Conservation (phyloP, 92 coral and sea anemone species). For the Zoanthus solanderi region DNA sequence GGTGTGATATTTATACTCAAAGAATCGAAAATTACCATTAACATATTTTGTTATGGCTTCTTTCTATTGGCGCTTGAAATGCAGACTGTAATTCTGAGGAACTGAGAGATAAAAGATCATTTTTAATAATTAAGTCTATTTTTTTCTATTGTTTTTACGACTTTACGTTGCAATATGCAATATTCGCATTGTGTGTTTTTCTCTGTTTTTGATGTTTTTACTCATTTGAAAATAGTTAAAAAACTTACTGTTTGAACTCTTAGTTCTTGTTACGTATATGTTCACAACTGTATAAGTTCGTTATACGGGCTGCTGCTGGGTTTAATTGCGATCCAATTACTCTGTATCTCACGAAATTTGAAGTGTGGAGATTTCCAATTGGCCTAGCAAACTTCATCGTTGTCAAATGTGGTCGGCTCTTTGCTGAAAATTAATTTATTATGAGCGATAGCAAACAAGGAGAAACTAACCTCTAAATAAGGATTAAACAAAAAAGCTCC, state of each 20-base stretch:
- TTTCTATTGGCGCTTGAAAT: conserved; percentile 25
- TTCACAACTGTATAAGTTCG: not conserved
- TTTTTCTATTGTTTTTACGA: not conserved
- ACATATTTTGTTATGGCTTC: conserved; percentile 33
- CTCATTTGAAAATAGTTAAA: not conserved
- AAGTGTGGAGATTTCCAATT: not conserved
- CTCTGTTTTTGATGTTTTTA: not conserved
- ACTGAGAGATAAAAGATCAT: conserved; percentile 10
- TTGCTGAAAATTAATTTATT: not conserved
- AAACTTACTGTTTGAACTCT: not conserved
- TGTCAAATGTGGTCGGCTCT: not conserved
- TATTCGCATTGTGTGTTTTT: not conserved
- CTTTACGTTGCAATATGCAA: not conserved
- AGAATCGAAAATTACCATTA: conserved; percentile 12
- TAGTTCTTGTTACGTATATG: not conserved
- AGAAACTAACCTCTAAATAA: not conserved
- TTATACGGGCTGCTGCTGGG: not conserved
- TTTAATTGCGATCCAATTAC: conserved; percentile 3
- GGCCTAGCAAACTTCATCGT: not conserved
- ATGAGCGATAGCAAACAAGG: not conserved
- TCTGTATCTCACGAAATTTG: not conserved
- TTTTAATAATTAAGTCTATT: conserved; percentile 25
- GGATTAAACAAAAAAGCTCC: not conserved
- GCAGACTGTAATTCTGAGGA: conserved; percentile 32
- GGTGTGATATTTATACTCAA: conserved; percentile 38